phyloP scores from a whole-genome alignment of 1,140 invertebrate genomes.

The Diabrotica virgifera region DNA sequence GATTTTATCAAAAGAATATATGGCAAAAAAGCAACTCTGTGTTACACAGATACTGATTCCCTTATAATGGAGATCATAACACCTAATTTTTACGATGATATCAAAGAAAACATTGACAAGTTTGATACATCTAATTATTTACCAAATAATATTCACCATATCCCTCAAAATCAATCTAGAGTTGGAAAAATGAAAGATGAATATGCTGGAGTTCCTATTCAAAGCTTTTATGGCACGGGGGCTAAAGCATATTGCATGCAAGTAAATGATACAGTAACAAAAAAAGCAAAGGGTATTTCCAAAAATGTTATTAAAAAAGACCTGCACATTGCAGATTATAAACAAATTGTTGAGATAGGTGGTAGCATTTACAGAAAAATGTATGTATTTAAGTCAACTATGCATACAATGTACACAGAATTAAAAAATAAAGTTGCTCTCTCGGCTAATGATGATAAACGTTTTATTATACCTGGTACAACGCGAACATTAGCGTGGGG shows the following conservation, averaged over 20 bases:
- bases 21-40: not conserved
- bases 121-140: not conserved
- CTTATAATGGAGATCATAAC: not conserved
- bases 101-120: not conserved
- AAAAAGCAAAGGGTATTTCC: not conserved
- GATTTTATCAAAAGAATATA: not conserved
- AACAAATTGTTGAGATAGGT: not conserved
- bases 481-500: no score
- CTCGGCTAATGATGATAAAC: not conserved
- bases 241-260: not conserved
- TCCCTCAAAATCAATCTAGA: not conserved
- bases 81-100: not conserved
- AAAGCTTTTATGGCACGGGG: not conserved
- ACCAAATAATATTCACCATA: not conserved
- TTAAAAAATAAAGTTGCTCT: not conserved
- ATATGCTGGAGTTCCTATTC: not conserved
- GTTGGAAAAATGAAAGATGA: not conserved
- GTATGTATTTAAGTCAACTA: not conserved
- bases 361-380: not conserved
- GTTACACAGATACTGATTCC: not conserved
- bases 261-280: not conserved
- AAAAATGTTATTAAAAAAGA: not conserved
- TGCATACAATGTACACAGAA: not conserved
- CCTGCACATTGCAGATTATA: not conserved
- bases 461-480: no score